Evolutionary conservation across 2,113 vertebrate species (phyloP).

Genomic region (Antennarius striatus): DNA sequence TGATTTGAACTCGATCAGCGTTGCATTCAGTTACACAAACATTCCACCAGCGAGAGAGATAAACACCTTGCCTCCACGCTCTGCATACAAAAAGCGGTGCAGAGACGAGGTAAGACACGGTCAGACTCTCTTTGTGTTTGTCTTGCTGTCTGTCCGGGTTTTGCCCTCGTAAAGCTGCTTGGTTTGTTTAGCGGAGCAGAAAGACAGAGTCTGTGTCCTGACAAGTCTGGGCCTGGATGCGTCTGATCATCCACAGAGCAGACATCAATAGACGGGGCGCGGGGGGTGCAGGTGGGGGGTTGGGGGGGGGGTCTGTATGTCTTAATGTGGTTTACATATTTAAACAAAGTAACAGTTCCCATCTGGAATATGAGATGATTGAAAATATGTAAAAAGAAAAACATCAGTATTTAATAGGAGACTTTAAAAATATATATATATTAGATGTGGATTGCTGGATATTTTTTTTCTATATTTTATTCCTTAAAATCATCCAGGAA

Average conservation of each 20-base stretch:
- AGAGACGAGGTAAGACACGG: constrained; percentile 53
- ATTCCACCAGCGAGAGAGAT: constrained; percentile 58
- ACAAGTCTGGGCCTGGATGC: constrained; percentile 62
- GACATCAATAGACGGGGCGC: constrained; percentile 32
- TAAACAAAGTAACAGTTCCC: constrained; percentile 8
- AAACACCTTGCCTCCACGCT: constrained; percentile 58
- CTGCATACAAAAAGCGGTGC: constrained; percentile 55
- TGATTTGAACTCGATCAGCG: constrained; percentile 72
- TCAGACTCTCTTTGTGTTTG: constrained; percentile 22
- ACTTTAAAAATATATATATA: too few species aligned
- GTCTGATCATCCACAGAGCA: constrained; percentile 50
- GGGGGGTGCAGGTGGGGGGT: too few species aligned
- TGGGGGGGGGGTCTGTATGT: constrained; percentile 5
- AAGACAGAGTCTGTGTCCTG: constrained; percentile 53
- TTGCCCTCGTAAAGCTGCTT: constrained; percentile 19
- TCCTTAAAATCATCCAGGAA: too few species aligned
- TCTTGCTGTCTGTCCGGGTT: constrained; percentile 34
- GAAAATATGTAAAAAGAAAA: too few species aligned
- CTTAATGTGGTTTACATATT: constrained; percentile 18
- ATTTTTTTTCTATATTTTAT: too few species aligned
- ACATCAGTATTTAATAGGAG: too few species aligned
- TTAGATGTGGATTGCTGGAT: too few species aligned
- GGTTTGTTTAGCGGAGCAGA: constrained; percentile 50
- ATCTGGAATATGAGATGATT: too few species aligned
- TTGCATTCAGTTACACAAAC: constrained; percentile 70